phyloP scores from a whole-genome alignment of 2,113 vertebrate species.

The Antigone vipio region DNA sequence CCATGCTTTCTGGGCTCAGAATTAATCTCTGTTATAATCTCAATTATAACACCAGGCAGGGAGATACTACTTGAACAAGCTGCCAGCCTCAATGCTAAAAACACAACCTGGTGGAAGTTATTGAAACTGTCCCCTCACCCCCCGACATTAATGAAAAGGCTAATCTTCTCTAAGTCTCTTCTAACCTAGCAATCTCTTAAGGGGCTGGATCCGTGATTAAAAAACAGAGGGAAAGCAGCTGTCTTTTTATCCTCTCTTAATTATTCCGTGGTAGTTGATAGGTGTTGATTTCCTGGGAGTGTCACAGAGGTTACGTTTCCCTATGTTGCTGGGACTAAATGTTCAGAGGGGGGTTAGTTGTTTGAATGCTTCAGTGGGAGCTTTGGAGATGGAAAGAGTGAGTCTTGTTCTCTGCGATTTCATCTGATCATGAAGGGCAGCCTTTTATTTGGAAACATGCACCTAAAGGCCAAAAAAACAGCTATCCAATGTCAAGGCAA shows the following conservation, averaged over 20 bases:
- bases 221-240: conserved; percentile 75
- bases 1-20: background rate
- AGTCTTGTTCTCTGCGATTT: conserved; percentile 35
- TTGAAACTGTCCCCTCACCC: conserved; percentile 33
- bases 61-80: background rate
- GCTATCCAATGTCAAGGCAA: conserved; percentile 69
- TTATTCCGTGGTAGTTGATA: conserved; percentile 61
- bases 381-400: conserved; percentile 46
- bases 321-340: conserved; percentile 51
- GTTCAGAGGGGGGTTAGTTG: conserved; percentile 51
- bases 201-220: conserved; percentile 77
- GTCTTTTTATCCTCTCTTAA: conserved; percentile 77
- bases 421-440: conserved; percentile 13
- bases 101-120: background rate
- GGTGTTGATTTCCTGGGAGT: conserved; percentile 67
- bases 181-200: conserved; percentile 81
- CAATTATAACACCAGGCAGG: background rate
- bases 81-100: background rate
- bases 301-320: conserved; percentile 74
- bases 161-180: conserved; percentile 79
- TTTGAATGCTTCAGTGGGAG: background rate
- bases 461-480: conserved; percentile 54
- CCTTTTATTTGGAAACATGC: conserved; percentile 43
- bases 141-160: conserved; percentile 67
- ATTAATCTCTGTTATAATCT: background rate